Conservation (phyloP, 1,140 invertebrate species). For the Musca vetustissima region DNA sequence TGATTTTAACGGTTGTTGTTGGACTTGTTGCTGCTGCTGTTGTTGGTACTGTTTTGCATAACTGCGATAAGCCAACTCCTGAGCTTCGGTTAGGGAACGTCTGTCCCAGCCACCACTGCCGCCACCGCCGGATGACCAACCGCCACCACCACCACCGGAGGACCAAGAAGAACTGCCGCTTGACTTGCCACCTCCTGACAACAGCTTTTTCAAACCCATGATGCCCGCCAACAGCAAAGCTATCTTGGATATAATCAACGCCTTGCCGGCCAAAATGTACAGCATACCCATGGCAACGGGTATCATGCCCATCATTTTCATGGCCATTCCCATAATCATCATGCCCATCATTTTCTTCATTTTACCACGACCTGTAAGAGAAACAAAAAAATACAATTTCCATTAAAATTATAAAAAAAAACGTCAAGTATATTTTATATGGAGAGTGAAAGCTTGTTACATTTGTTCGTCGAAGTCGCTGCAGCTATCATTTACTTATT, state of each 20-base stretch:
- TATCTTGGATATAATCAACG: slow-evolving; percentile 76
- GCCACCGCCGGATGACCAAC: slow-evolving; percentile 64
- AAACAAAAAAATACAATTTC: slow-evolving; percentile 21
- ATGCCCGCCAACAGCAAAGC: slow-evolving; percentile 74
- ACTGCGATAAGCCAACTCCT: slow-evolving; percentile 69
- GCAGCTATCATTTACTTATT: too few species aligned
- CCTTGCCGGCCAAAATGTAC: slow-evolving; percentile 75
- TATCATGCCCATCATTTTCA: slow-evolving; percentile 73
- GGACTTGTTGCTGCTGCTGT: slow-evolving; percentile 30
- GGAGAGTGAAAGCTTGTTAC: slow-evolving; percentile 8
- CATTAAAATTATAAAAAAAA: background rate
- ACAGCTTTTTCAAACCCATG: slow-evolving; percentile 76
- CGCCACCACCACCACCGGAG: slow-evolving; percentile 60
- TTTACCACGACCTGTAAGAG: slow-evolving; percentile 67
- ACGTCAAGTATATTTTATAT: background rate
- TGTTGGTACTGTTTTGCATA: slow-evolving; percentile 53
- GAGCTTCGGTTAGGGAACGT: slow-evolving; percentile 59
- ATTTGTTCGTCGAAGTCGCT: too few species aligned
- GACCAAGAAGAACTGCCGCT: slow-evolving; percentile 61
- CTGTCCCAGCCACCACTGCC: slow-evolving; percentile 57
- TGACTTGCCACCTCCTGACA: slow-evolving; percentile 62
- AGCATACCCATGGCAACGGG: slow-evolving; percentile 73
- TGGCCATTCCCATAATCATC: slow-evolving; percentile 78
- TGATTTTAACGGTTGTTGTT: slow-evolving; percentile 27
- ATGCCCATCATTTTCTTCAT: slow-evolving; percentile 83